Evolutionary conservation across 92 coral and sea anemone species (phyloP), one percentile per base, ranked within the genome.

Genomic region (Palythoa heliodiscus): DNA sequence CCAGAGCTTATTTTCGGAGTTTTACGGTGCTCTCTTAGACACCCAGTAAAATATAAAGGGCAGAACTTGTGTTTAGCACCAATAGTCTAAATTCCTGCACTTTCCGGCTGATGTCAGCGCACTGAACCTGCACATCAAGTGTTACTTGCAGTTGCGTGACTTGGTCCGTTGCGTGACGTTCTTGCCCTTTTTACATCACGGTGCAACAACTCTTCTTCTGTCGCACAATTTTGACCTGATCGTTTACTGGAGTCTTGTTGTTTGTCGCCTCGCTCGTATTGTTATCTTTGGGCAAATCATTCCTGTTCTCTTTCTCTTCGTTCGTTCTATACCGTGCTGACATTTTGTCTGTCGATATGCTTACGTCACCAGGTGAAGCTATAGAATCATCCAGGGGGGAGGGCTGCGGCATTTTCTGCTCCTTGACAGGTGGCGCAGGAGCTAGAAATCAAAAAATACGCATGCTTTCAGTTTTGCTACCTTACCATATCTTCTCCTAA

Each of bases 191-290:
- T 94, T 72, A 96, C 96, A 96, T 88, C 77, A 94, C 14, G 47
- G 86, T 78, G 84, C 98, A 96, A 29, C 98, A 96, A 0, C 92
- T 83, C 66, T 96, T 96, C 85, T 93, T 95, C 71, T 90, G 93
- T 75, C 83, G 83, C 22, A 66, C 84, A 39, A 80, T 80, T 19
- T 80, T 80, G 60, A 80, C 84, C 54, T 66, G 84, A 67, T 80
- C 84, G n/a, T 80, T 80, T 64, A 57, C 84, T 15, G 84, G 84
- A 16, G 74, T 80, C 12, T 63, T 63, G 23, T 80, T 52, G 4
- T 80, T 80, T 23, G 74, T 70, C 2, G 15, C 22, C 5, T 80
- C 84, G 48, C 72, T 66, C 70, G 9, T 66, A 48, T 20, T 80
- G 47, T 16, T 80, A 13, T 40, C 70, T n/a, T 78, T 78, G 55